Percentiles rank a stretch among this genome's conserved stretches.
phyloP scores from a whole-genome alignment of 2,113 vertebrate genomes.

The Protobothrops flavoviridis region DNA sequence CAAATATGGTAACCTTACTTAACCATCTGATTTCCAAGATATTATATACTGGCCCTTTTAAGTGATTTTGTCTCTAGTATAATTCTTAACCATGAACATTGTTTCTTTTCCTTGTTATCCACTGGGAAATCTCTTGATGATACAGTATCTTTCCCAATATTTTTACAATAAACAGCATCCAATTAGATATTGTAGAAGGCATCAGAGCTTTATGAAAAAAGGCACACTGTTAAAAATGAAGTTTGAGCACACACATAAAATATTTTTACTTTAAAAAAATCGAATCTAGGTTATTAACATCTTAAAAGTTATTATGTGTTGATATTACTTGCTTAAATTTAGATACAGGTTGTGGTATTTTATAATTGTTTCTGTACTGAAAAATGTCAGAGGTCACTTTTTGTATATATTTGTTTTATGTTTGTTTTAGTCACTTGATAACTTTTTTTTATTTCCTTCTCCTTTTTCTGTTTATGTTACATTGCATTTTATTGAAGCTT shows the following conservation, averaged over 20 bases:
- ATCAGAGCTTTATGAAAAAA: conserved; percentile 47
- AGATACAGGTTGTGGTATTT: neutral
- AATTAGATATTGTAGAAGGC: conserved; percentile 19
- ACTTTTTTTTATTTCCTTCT: neutral
- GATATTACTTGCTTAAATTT: neutral
- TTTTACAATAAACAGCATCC: conserved; percentile 56
- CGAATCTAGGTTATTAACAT: neutral
- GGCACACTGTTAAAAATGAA: conserved; percentile 32
- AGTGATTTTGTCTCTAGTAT: conserved; percentile 60
- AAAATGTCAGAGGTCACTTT: neutral
- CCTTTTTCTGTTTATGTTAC: neutral
- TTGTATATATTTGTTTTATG: neutral
- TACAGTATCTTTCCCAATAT: conserved; percentile 52
- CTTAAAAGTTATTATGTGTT: neutral
- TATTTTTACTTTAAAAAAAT: neutral
- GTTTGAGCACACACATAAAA: neutral
- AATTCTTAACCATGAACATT: conserved; percentile 66
- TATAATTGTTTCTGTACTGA: neutral
- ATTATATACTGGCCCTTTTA: conserved; percentile 59
- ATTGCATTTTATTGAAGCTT: neutral
- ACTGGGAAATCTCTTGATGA: conserved; percentile 53
- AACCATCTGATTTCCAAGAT: conserved; percentile 61
- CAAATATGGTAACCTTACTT: conserved; percentile 38
- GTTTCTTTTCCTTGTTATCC: conserved; percentile 58
- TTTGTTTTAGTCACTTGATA: neutral